Evolutionary conservation across 2,888 invertebrate species (phyloP).

Genomic region (Iselma pallidipennis): DNA sequence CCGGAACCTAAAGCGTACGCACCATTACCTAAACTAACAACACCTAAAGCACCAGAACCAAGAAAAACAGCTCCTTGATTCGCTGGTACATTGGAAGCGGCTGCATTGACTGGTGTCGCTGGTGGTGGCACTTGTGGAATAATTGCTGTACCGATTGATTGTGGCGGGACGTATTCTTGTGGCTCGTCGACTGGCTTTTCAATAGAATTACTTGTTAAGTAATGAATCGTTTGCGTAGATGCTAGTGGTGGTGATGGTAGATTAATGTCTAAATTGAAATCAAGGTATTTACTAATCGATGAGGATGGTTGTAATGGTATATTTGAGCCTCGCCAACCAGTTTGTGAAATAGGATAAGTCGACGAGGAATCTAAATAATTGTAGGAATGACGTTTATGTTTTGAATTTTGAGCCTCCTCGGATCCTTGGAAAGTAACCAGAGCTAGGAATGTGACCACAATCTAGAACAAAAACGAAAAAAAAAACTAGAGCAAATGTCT

Average conservation of each 20-base stretch:
- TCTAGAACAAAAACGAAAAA: constrained; percentile 32
- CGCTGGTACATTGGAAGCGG: constrained; percentile 41
- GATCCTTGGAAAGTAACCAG: constrained; percentile 31
- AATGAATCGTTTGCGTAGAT: not conserved
- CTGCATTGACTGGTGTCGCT: constrained; percentile 45
- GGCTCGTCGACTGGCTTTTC: constrained; percentile 46
- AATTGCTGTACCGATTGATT: constrained; percentile 41
- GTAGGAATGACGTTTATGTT: constrained; percentile 24
- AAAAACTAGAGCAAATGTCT: not conserved
- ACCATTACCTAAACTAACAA: constrained; percentile 49
- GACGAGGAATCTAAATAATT: not conserved
- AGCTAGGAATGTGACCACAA: constrained; percentile 34
- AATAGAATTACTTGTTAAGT: constrained; percentile 34
- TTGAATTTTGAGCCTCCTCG: constrained; percentile 35
- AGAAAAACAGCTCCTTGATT: constrained; percentile 46
- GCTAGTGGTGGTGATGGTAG: not conserved
- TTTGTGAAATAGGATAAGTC: too few species aligned
- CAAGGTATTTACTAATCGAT: not conserved
- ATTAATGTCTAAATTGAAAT: constrained; percentile 13
- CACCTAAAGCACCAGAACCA: constrained; percentile 51
- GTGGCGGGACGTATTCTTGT: constrained; percentile 41
- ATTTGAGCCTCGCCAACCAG: not conserved
- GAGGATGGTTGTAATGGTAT: not conserved
- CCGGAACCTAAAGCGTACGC: constrained; percentile 52
- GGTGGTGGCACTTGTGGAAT: constrained; percentile 43